Conservation (phyloP, 2,113 vertebrate species). For the Lophotis ruficrista region DNA sequence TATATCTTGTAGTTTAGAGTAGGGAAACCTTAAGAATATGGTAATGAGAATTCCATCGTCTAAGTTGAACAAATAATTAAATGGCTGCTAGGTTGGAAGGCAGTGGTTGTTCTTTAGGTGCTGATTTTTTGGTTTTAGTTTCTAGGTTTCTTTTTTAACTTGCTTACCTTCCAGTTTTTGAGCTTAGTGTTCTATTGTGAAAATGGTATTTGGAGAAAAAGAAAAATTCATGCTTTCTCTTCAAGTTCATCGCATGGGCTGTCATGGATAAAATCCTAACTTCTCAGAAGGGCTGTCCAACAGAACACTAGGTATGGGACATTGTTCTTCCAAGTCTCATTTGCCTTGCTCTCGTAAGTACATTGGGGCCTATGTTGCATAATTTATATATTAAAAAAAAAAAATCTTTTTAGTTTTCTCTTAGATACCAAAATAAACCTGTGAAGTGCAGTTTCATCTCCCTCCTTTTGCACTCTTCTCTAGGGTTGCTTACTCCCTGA, state of each 20-base stretch:
- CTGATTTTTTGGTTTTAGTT: background rate
- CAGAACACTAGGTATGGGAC: background rate
- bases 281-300: slow-evolving; percentile 64
- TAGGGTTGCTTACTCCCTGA: background rate
- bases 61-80: background rate
- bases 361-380: background rate
- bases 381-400: background rate
- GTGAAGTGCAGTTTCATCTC: background rate
- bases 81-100: background rate
- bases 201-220: background rate
- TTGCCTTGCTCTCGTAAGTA: background rate
- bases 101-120: background rate
- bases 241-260: background rate
- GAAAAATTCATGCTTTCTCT: background rate
- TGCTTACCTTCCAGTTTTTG: background rate
- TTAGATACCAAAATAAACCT: background rate
- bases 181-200: background rate
- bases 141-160: background rate
- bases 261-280: slow-evolving; percentile 56
- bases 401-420: background rate
- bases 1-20: slow-evolving; percentile 1
- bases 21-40: background rate
- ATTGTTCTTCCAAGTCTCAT: background rate
- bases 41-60: background rate
- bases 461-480: background rate